A percentile compares a stretch with the other conserved stretches of the same genome.
Conservation (phyloP, 2,113 vertebrate genomes). For the Callocephalon fimbriatum region DNA sequence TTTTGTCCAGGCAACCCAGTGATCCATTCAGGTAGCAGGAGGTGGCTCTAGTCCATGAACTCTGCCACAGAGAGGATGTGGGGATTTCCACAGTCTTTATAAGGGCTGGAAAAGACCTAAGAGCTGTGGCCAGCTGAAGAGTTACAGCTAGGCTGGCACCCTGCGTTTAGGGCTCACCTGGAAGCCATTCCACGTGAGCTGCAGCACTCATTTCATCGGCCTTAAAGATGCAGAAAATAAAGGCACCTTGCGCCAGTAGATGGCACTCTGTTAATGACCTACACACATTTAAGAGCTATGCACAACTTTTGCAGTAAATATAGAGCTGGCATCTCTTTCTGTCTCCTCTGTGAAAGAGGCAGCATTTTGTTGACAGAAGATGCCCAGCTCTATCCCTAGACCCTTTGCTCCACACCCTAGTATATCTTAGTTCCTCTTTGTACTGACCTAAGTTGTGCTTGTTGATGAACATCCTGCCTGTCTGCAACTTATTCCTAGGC, state of each 20-base stretch:
- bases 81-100: not conserved
- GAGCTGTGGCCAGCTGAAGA: not conserved
- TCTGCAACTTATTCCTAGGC: not conserved
- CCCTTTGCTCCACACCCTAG: rapidly evolving
- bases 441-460: not conserved
- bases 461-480: not conserved
- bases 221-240: not conserved
- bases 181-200: not conserved
- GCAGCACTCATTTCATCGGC: rapidly evolving
- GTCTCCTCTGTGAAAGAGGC: not conserved
- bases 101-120: not conserved
- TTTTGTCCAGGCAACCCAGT: not conserved
- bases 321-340: not conserved
- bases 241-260: not conserved
- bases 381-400: not conserved
- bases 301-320: not conserved
- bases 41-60: not conserved
- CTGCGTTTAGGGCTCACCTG: not conserved
- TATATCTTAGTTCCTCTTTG: not conserved
- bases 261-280: slow-evolving; percentile 11
- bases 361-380: not conserved
- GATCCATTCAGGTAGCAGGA: not conserved
- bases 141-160: not conserved
- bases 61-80: not conserved
- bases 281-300: not conserved